Conservation (phyloP, 2,113 vertebrate species). For the Holacanthus passer region DNA sequence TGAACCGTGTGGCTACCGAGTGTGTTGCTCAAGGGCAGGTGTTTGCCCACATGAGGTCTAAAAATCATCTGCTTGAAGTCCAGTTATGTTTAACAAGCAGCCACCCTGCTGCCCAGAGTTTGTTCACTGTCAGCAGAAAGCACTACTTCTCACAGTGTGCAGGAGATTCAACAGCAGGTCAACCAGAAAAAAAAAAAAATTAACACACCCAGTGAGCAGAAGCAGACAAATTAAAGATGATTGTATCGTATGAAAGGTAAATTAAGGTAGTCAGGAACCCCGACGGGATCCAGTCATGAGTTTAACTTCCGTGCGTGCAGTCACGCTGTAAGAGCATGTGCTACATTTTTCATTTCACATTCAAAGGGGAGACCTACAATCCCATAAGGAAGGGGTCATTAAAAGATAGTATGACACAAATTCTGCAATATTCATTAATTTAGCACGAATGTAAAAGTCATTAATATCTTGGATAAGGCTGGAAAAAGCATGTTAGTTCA, state of each 20-base stretch:
- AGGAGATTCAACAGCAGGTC: slow-evolving; percentile 26
- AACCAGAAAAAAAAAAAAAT: slow-evolving; percentile 17
- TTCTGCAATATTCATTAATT: slow-evolving; percentile 31
- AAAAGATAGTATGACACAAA: slow-evolving; percentile 18
- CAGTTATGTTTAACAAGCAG: slow-evolving; percentile 40
- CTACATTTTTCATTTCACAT: slow-evolving; percentile 41
- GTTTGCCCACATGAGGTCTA: slow-evolving; percentile 29
- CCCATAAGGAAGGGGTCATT: slow-evolving; percentile 14
- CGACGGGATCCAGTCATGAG: slow-evolving; percentile 24
- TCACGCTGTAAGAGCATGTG: slow-evolving; percentile 37
- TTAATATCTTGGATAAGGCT: background rate
- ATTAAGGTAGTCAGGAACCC: slow-evolving; percentile 1
- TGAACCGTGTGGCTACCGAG: background rate
- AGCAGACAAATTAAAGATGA: slow-evolving; percentile 52
- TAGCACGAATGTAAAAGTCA: slow-evolving; percentile 24
- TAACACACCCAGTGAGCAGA: slow-evolving; percentile 24
- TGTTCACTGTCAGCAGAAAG: slow-evolving; percentile 34
- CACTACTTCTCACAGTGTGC: slow-evolving; percentile 3
- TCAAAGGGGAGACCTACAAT: slow-evolving; percentile 21
- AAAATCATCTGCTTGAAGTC: slow-evolving; percentile 29
- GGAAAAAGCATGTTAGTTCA: slow-evolving; percentile 2
- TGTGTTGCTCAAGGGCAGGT: slow-evolving; percentile 23
- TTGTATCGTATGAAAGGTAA: slow-evolving; percentile 37
- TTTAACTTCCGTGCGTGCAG: slow-evolving; percentile 37
- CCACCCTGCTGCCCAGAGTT: slow-evolving; percentile 20